Evolutionary conservation across 30 jellyfish, hydroid and myxozoan genomes (phyloP).

Genomic region (Pelagia noctiluca): DNA sequence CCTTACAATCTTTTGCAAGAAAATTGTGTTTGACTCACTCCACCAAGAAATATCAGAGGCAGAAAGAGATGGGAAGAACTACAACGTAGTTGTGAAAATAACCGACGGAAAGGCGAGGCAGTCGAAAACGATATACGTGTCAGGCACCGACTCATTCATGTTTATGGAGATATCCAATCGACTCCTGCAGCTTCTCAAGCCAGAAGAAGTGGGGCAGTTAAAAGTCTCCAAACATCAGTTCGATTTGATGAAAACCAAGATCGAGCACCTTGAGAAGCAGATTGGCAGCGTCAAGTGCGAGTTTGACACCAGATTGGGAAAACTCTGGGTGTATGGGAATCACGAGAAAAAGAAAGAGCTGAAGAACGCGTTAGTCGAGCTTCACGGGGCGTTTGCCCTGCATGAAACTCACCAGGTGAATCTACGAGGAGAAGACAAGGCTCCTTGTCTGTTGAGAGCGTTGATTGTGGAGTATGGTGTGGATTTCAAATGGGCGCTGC

Average conservation of each 20-base stretch:
- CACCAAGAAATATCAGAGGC: not conserved
- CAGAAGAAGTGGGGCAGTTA: slow-evolving; percentile 5
- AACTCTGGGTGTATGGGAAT: slow-evolving; percentile 25
- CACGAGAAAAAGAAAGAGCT: slow-evolving; percentile 20
- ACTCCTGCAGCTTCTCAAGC: not conserved
- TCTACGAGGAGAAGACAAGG: slow-evolving; percentile 28
- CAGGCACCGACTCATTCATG: slow-evolving; percentile 26
- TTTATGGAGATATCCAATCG: slow-evolving; percentile 24
- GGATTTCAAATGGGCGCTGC: too few relatives aligned
- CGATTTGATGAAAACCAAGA: not conserved
- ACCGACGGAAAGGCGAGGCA: slow-evolving; percentile 9
- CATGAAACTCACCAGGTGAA: not conserved
- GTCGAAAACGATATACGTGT: not conserved
- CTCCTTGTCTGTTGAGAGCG: slow-evolving; percentile 27
- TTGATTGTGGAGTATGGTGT: slow-evolving; percentile 44
- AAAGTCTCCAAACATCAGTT: not conserved
- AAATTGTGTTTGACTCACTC: not conserved
- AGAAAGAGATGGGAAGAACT: too few relatives aligned
- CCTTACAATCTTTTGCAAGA: not conserved
- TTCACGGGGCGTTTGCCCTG: not conserved
- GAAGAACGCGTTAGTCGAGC: not conserved
- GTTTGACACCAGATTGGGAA: slow-evolving; percentile 4
- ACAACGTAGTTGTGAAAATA: not conserved
- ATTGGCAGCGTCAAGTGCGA: slow-evolving; percentile 19
- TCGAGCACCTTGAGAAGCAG: not conserved